These are phyloP conservation scores for Holothuria glaberrima DNA, from an alignment of 35 echinoderm and acorn worm species.

Conservation along the genomic window DNA sequence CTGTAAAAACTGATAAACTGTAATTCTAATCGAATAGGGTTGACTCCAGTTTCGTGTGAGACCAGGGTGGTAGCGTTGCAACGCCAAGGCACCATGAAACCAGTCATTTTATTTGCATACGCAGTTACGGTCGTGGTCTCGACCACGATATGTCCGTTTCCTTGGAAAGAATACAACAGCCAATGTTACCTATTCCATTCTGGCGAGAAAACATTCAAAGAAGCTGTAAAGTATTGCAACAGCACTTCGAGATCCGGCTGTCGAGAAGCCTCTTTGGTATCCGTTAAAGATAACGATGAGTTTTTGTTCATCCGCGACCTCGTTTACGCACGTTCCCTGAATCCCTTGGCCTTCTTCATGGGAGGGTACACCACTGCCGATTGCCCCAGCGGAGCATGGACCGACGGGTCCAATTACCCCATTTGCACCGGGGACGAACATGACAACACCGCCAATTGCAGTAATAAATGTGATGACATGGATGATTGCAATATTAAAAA, in stretches of 20 bases:
- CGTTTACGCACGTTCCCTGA: neutral
- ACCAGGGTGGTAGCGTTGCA: too few relatives aligned
- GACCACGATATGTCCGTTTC: neutral
- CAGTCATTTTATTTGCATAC: neutral
- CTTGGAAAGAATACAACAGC: neutral
- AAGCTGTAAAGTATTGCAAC: neutral
- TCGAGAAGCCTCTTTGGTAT: neutral
- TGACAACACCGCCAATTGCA: neutral
- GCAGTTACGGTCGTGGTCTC: neutral
- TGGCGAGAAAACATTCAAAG: neutral
- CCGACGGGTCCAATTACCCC: neutral
- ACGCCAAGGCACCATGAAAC: neutral
- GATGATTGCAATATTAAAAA: neutral
- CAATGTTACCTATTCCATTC: conserved; percentile 7
- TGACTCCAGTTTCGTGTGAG: too few relatives aligned
- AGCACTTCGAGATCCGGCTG: neutral
- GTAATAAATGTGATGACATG: neutral
- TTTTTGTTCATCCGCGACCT: conserved; percentile 16
- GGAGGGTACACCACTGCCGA: conserved; percentile 8
- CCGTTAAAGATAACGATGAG: neutral
- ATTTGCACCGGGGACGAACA: conserved; percentile 14
- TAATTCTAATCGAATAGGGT: too few relatives aligned
- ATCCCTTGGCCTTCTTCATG: conserved; percentile 24
- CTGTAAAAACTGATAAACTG: too few relatives aligned
- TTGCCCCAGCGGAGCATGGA: neutral